Base-by-base conservation (phyloP, 1,140 invertebrate species). In the Berghia stephanieae region DNA sequence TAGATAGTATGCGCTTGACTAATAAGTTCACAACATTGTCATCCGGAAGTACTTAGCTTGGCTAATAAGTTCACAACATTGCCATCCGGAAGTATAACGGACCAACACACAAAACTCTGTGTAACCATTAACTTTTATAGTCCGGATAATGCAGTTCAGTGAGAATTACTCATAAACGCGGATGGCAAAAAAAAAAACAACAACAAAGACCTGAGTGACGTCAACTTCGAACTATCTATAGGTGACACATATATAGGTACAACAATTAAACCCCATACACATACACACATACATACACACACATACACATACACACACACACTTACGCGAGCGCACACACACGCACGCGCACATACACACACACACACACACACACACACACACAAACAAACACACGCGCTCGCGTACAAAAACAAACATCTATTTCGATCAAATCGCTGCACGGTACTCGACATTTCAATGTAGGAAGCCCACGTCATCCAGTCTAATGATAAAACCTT, bases 271-370 rank as follows among this genome's bases (percentile, higher is more conserved):
- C 36, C 13, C 21, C 24, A 36, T 6, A 6, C 13, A 27, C 46
- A 52, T 52, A 52, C 71, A 55, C 27, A 55, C 46, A 73, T 52
- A 52, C 71, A 52, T 34, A 57, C 38, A 21, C 27, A 68, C 63
- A 52, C 8, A 52, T 24, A 49, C 44, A 70, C 40, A 67, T 42
- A 42, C 55, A 66, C 16, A 67, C 60, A 66, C 31, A 67, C 40
- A 66, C 36, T 21, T 36, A 69, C 34, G 42, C 27, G 40, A 16
- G 71, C 46, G 55, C 24, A 52, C 46, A 69, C 18, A 77, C 40
- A 46, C 31, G 36, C 5, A 70, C 46, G 38, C 40, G 34, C 43
- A 55, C 24, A 73, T 34, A 43, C 44, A 73, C 44, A 57, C 27
- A 52, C 36, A 52, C 21, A 73, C 49, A 52, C 8, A 34, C 44